phyloP scores from a whole-genome alignment of 35 echinoderm and acorn worm genomes.

The Heliocidaris erythrogramma region DNA sequence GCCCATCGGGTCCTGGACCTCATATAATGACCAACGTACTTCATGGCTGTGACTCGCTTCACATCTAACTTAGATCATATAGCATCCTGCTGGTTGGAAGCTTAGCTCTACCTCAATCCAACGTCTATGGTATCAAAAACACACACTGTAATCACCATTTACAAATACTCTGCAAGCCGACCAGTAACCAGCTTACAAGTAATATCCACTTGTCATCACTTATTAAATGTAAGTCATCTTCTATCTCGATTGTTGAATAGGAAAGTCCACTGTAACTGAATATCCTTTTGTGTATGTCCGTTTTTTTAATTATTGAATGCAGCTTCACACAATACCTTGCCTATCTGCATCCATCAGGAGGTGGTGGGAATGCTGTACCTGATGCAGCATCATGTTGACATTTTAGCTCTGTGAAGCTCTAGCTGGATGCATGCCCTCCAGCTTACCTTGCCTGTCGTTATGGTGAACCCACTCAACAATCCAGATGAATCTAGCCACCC shows the following conservation, averaged over 20 bases:
- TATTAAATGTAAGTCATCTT: not conserved
- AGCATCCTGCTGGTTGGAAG: not conserved
- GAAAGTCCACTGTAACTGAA: not conserved
- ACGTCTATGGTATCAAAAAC: not conserved
- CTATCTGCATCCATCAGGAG: not conserved
- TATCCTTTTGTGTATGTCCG: not conserved
- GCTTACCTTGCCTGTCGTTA: not conserved
- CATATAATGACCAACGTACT: constrained; percentile 23
- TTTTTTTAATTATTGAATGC: not conserved
- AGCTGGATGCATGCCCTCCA: not conserved
- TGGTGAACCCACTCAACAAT: not conserved
- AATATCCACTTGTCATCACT: not conserved
- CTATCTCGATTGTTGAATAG: not conserved
- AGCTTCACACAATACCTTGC: not conserved
- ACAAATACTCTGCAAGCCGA: not conserved
- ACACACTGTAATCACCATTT: not conserved
- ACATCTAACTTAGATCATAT: not conserved
- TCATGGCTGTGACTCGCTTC: not conserved
- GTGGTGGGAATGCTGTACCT: not conserved
- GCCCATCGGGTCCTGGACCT: constrained; percentile 32
- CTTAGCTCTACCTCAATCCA: not conserved
- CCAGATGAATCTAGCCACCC: not conserved
- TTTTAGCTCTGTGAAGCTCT: not conserved
- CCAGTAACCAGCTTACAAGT: not conserved
- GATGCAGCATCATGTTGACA: not conserved